phyloP scores from a whole-genome alignment of 2,797 vertebrate genomes.

The Bradypus variegatus region DNA sequence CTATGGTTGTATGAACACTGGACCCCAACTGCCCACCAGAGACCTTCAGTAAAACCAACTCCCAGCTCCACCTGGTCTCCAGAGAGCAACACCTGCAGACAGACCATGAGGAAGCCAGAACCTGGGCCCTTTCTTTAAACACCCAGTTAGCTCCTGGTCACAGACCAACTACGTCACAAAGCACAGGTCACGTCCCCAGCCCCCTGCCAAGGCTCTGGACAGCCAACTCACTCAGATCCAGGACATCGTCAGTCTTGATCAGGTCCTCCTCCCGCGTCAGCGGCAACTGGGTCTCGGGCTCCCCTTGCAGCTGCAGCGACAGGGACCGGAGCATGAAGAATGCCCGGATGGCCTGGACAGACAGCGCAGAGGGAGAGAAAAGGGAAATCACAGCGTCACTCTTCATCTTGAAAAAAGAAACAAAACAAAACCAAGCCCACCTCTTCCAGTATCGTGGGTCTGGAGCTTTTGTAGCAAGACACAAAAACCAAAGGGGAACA shows the following conservation, averaged over 20 bases:
- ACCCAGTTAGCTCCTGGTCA: not conserved
- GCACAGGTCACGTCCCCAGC: not conserved
- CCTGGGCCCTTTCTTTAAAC: not conserved
- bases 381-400: not conserved
- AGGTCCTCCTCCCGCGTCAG: conserved; percentile 93
- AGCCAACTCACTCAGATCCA: conserved; percentile 89
- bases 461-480: not conserved
- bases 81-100: not conserved
- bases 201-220: not conserved
- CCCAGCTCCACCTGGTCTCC: not conserved
- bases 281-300: conserved; percentile 93
- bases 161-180: not conserved
- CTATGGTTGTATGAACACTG: not conserved
- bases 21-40: not conserved
- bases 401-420: not conserved
- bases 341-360: conserved; percentile 91
- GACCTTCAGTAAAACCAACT: not conserved
- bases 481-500: not conserved
- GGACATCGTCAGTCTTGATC: conserved; percentile 95
- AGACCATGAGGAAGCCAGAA: not conserved
- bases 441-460: not conserved
- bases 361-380: conserved; percentile 20
- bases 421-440: not conserved
- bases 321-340: conserved; percentile 96
- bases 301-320: conserved; percentile 85